Base-by-base conservation (phyloP, 2,113 vertebrate species). In the Rafetus swinhoei region DNA sequence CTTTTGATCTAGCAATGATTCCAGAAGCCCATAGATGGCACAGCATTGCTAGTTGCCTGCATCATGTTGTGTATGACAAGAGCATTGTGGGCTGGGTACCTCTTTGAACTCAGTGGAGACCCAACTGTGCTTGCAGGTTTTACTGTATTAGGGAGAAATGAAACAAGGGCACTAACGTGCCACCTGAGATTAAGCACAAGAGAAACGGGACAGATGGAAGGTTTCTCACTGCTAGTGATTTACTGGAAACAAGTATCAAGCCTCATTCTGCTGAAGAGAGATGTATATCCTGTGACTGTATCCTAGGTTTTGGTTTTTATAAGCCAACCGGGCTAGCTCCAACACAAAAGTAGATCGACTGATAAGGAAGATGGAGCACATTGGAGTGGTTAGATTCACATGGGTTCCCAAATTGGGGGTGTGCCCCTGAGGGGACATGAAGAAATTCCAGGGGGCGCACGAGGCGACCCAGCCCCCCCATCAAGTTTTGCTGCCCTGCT, bases 231-330 rank as follows among this genome's bases (percentile, higher is more conserved):
- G 62, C 60, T 62, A 80, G 86, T 76, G 90, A 85, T 83, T 59
- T 65, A 0, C 3, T 79, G 87, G 91, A 95, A 95, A 94, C 77
- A 90, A 95, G 85, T 93, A 93, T 45, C 62, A 59, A 0, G 69
- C 77, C 95, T 85, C 0, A 1, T 21, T 86, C 88, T 93, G 95
- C 90, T 90, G 82, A 84, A 8, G 92, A 62, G 83, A 89, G 85
- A 90, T 57, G 24, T 76, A 82, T 90, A 89, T 86, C 92, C 79
- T 7, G 87, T 92, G 89, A 92, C 60, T 85, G 39, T 53, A 80
- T 87, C 89, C 90, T 91, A 95, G 89, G 94, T 84, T 89, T 82
- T 54, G 83, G 87, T 83, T 92, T 45, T n/a, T 72, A 89, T 32
- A 93, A 95, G 81, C 74, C 24, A 85, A 62, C 2, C 35, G 45